Evolutionary conservation across 1,140 invertebrate genomes (phyloP), one percentile per base, ranked within the genome.

Genomic region (Stegodyphus mimosarum): DNA sequence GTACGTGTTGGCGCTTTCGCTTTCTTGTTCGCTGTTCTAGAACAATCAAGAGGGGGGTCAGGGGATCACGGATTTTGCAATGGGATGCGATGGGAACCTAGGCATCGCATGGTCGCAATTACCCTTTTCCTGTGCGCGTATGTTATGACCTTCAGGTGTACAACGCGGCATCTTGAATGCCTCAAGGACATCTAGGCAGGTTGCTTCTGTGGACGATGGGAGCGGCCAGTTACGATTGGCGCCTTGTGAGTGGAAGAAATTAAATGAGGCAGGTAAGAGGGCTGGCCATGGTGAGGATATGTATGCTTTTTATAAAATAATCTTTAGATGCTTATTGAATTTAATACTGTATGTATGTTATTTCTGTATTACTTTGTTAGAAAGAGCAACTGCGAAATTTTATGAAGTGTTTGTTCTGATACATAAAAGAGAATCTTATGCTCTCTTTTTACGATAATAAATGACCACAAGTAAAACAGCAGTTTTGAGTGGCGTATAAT

Each of bases 111-210:
- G n/a, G 7, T 75, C 48, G 63, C 81, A 84, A 84, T 84, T 84
- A 84, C 66, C 81, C 81, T 73, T 73, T 84, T 84, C 81, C 81
- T 67, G 73, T 73, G 33, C 33, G 33, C 33, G 33, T 33, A 33
- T 33, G 55, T 53, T 52, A 63, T 83, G 81, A 76, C 81, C 81
- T 84, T 84, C 81, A 84, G 81, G 73, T 84, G 50, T 17, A n/a
- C 9, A 17, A 11, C 33, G 2, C 60, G 81, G 81, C 72, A 84
- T 84, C n/a, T 17, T 11, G 33, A 50, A n/a, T 15, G 33, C 13
- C 17, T 69, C 81, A 84, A 84, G 81, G 81, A 75, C 81, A 84
- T 6, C 60, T 6, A 60, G n/a, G 6, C 33, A 33, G 33, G 33
- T 33, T 33, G 3, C 33, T 33, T 33, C 10, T 18, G 70, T 69